Conservation (phyloP, 2,888 invertebrate genomes). For the Cyaniris semiargus region DNA sequence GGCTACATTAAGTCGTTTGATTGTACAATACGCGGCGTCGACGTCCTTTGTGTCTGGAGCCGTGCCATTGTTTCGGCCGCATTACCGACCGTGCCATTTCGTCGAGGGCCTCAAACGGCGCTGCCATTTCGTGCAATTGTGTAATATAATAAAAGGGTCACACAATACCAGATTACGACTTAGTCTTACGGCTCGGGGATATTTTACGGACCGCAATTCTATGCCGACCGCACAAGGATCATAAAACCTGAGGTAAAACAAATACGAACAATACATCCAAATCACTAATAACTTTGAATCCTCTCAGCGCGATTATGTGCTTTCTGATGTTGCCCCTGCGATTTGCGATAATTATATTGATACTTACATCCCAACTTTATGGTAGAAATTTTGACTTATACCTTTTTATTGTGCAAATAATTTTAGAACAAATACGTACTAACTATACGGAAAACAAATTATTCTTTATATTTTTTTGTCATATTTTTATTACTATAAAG, state of each 20-base stretch:
- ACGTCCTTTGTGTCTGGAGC: conserved; percentile 66
- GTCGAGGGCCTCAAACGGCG: conserved; percentile 47
- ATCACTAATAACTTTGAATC: background rate
- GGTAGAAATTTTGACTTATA: background rate
- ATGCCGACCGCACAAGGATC: background rate
- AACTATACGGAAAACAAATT: too few species aligned
- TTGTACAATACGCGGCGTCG: conserved; percentile 44
- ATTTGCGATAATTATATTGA: background rate
- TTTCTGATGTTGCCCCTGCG: background rate
- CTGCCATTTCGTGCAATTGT: conserved; percentile 34
- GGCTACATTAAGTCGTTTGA: conserved; percentile 43
- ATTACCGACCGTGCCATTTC: conserved; percentile 72
- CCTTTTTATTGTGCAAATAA: too few species aligned
- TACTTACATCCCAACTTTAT: background rate
- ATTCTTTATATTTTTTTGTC: too few species aligned
- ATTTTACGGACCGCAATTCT: background rate
- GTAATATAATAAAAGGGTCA: conserved; percentile 37
- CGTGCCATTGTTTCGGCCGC: conserved; percentile 70
- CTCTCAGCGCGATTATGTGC: background rate
- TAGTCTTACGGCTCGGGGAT: background rate
- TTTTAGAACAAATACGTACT: too few species aligned
- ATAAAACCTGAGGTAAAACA: background rate
- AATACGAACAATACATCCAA: background rate
- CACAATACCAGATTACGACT: conserved; percentile 18
- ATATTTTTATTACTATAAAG: too few species aligned